Evolutionary conservation across 2,113 vertebrate genomes (phyloP).

Genomic region (Pholis gunnellus): DNA sequence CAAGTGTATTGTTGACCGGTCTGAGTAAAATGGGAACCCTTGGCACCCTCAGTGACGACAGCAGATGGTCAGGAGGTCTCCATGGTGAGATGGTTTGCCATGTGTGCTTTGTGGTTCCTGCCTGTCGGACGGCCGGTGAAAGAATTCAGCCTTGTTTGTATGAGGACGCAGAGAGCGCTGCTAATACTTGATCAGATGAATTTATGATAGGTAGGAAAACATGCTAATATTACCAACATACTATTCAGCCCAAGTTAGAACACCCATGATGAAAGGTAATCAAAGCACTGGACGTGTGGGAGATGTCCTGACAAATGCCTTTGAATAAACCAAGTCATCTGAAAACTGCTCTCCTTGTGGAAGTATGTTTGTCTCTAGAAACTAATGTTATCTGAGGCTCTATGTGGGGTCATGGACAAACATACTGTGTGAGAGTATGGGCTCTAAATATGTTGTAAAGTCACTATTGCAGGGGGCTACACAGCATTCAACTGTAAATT

Average conservation of each 20-base stretch:
- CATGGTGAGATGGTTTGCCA: constrained; percentile 53
- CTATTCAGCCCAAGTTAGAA: not conserved
- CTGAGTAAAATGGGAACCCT: constrained; percentile 11
- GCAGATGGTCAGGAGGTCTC: constrained; percentile 42
- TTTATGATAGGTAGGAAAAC: not conserved
- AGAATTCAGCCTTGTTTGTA: constrained; percentile 15
- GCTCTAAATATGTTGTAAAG: not conserved
- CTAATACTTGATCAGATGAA: not conserved
- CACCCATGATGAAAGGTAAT: not conserved
- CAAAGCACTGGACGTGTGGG: not conserved
- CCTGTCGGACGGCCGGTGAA: not conserved
- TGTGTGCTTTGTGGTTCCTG: constrained; percentile 34
- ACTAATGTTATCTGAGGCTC: not conserved
- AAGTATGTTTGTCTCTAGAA: not conserved
- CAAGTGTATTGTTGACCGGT: constrained; percentile 5
- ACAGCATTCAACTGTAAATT: not conserved
- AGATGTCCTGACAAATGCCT: not conserved
- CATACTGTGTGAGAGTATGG: not conserved
- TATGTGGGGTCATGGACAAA: not conserved
- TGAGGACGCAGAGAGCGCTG: not conserved
- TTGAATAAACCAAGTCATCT: no score
- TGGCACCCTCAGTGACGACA: constrained; percentile 52
- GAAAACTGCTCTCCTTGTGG: not conserved
- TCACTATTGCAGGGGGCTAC: not conserved
- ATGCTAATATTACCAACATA: not conserved